Base-by-base conservation (phyloP, 2,113 vertebrate genomes). In the Chamaetylas fuelleborni region DNA sequence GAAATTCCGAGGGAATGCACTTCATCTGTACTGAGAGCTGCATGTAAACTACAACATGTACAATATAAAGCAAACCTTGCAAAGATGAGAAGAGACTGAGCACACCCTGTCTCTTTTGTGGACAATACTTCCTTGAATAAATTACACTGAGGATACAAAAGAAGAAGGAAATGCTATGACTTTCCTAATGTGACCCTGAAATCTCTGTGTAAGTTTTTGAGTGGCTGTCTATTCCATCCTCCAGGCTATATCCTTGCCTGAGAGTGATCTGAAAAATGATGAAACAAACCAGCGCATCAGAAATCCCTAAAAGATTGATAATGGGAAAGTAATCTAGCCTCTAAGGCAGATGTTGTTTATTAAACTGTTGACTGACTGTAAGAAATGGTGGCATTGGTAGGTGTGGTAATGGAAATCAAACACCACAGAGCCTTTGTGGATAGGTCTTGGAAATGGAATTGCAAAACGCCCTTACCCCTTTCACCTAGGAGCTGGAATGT, bases 101-200 rank as follows among this genome's bases (percentile, higher is more conserved):
- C 56, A 92, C 67, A 62, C 82, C 88, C 74, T 86, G 66, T 90
- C 84, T 95, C 38, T 48, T 93, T 69, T 82, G 94, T 89, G 73
- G 77, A 82, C 50, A 76, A 9, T n/a, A 11, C 64, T 93, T 96
- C 51, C 62, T 73, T 77, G 62, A 90, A 92, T 83, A 94, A 95
- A 93, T 88, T 80, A 66, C 18, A 61, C 11, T 36, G 23, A 83
- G 61, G 23, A 80, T 31, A 82, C n/a, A 93, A 91, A 95, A 91
- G 61, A 66, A 91, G 69, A 79, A 65, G 34, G 24, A 95, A 77
- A 66, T 73, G 20, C 66, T 89, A 48, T 38, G 66, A 50, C 42
- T 76, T 56, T 45, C 12, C 17, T 78, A 85, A 80, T 87, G 58
- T 19, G 61, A 79, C 29, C 29, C 33, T 92, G 48, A 12, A 61